Conservation (phyloP, 1,140 invertebrate species). For the Steinernema feltiae region DNA sequence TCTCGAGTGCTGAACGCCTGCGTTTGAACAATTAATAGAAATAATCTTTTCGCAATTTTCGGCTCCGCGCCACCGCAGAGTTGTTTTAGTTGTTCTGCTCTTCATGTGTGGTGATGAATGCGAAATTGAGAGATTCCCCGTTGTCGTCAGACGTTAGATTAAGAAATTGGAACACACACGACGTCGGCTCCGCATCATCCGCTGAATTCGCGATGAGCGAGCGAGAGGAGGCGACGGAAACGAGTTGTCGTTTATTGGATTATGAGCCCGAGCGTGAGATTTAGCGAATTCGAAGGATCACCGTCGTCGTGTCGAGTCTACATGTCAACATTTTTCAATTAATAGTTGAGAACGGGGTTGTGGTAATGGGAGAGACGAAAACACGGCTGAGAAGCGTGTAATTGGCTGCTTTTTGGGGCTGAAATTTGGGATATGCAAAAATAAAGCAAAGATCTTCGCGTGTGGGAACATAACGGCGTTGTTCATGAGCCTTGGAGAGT, state of each 20-base stretch:
- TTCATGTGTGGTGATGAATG: neutral
- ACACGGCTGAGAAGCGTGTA: too few relatives aligned
- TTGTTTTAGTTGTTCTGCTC: neutral
- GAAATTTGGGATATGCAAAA: too few relatives aligned
- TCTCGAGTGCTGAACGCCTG: neutral
- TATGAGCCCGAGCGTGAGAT: too few relatives aligned
- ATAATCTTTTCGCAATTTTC: neutral
- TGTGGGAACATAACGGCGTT: too few relatives aligned
- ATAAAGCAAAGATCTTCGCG: too few relatives aligned
- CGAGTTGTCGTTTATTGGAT: too few relatives aligned
- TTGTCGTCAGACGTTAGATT: neutral
- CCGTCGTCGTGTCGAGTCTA: neutral
- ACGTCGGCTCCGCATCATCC: neutral
- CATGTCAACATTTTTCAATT: conserved; percentile 2
- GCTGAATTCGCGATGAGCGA: neutral
- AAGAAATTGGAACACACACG: neutral
- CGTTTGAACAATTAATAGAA: neutral
- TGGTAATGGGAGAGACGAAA: neutral
- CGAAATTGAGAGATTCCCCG: neutral
- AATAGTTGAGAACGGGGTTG: neutral
- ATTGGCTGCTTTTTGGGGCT: too few relatives aligned
- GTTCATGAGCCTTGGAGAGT: too few relatives aligned
- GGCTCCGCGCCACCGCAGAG: neutral
- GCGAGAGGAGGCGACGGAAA: neutral
- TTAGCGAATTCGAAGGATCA: neutral